Evolutionary conservation across 2,888 invertebrate species (phyloP), one percentile per base, ranked within the genome.

Genomic region (Pachydiplax longipennis): DNA sequence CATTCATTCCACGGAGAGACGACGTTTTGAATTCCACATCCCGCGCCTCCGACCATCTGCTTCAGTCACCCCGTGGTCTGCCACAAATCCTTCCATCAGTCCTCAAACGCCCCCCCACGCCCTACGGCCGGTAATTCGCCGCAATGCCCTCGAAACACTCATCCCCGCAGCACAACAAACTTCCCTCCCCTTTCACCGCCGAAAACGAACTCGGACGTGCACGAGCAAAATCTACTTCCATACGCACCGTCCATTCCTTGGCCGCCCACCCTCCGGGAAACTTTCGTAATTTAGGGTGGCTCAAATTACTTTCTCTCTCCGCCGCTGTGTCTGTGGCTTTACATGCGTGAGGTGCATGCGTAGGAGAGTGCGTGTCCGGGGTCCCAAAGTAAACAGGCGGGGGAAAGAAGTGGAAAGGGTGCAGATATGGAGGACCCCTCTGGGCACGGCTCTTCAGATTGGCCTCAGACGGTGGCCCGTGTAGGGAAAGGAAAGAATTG

Each of bases 281-380:
- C 87, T 87, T 87, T 87, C 8, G 87, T 87, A 87, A 87, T 87
- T 87, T 87, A 87, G 87, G 58, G 65, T 37, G 87, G 61, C 87
- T 87, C 87, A 87, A 87, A 87, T 83, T 87, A 87, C 87, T 87
- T 87, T 87, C 87, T 87, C 87, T 87, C 87, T 25, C 58, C 53
- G 53, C 15, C 18, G 37, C 18, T 61, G 87, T 87, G 87, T 87
- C 87, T 87, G 87, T 5, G 61, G 37, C 61, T 87, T 58, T 37
- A 87, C 87, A 87, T 12, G 87, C 87, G 87, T 65, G 87, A 65
- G 87, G 61, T 87, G 87, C 87, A 87, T 87, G 61, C 87, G 37
- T 35, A 5, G 73, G 31, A 3, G 73, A 31, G 61, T 37, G 87
- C 87, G 87, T 87, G 87, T 65, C 87, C 65, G 22, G 87, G 37